Evolutionary conservation across 2,888 invertebrate genomes (phyloP).

Genomic region (Apotomis turbidana): DNA sequence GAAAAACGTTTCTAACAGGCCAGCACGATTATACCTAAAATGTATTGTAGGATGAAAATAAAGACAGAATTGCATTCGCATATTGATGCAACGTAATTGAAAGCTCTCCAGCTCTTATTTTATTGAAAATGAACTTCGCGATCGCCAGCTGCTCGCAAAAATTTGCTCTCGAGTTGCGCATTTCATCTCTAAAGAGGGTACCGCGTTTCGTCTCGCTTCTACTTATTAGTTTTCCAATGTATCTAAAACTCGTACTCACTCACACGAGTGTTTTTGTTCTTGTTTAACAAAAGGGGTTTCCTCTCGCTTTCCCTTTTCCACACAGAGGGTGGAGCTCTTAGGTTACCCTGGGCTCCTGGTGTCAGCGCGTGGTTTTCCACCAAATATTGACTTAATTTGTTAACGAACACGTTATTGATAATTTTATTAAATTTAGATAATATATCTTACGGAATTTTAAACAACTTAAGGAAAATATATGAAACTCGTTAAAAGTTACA

Average conservation of each 20-base stretch:
- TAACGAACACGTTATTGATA: slow-evolving; percentile 31
- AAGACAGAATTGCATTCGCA: slow-evolving; percentile 20
- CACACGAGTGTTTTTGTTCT: slow-evolving; percentile 43
- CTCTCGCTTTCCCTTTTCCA: slow-evolving; percentile 44
- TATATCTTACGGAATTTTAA: slow-evolving; percentile 42
- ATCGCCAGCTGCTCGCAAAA: slow-evolving; percentile 60
- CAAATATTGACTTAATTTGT: slow-evolving; percentile 51
- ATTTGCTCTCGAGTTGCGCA: slow-evolving; percentile 58
- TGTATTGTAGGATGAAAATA: neutral
- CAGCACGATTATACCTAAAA: neutral
- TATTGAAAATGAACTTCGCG: slow-evolving; percentile 62
- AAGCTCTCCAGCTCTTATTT: slow-evolving; percentile 54
- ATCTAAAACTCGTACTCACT: slow-evolving; percentile 40
- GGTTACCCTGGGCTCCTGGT: slow-evolving; percentile 45
- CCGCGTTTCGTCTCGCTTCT: slow-evolving; percentile 48
- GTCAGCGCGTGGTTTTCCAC: slow-evolving; percentile 44
- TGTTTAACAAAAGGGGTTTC: slow-evolving; percentile 45
- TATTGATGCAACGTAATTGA: slow-evolving; percentile 43
- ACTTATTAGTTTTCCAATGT: slow-evolving; percentile 44
- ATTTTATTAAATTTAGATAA: slow-evolving; percentile 43
- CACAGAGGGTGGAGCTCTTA: slow-evolving; percentile 45
- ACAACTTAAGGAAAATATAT: slow-evolving; percentile 39
- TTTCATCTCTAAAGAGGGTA: slow-evolving; percentile 50
- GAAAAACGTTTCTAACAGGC: neutral
- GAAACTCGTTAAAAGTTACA: slow-evolving; percentile 42